Evolutionary conservation across 2,113 vertebrate genomes (phyloP).

Genomic region (Hypocryptadius cinnamomeus): DNA sequence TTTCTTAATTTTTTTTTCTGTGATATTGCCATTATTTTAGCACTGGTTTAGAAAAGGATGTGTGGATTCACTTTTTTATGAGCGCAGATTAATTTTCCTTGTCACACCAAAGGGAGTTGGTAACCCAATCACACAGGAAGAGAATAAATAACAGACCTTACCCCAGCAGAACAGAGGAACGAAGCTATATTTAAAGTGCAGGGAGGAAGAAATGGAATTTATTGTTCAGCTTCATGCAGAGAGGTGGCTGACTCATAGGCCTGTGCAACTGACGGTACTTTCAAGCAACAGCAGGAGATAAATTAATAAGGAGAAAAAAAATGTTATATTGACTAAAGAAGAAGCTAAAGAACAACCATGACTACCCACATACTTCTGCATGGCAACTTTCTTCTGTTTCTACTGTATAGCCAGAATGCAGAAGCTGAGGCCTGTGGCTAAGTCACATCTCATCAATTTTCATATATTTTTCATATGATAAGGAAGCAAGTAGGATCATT

Average conservation of each 20-base stretch:
- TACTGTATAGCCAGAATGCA: not conserved
- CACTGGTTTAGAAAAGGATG: not conserved
- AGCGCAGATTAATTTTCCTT: not conserved
- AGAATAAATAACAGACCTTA: not conserved
- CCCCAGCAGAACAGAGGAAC: not conserved
- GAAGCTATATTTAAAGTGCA: slow-evolving; percentile 23
- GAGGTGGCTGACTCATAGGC: slow-evolving; percentile 42
- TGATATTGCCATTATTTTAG: not conserved
- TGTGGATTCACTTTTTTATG: not conserved
- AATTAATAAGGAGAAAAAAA: slow-evolving; percentile 23
- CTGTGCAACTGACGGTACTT: not conserved
- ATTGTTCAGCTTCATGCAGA: slow-evolving; percentile 43
- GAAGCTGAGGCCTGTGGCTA: not conserved
- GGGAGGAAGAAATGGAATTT: slow-evolving; percentile 36
- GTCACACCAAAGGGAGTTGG: not conserved
- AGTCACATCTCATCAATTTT: not conserved
- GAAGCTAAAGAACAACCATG: slow-evolving; percentile 16
- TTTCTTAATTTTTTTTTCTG: not conserved
- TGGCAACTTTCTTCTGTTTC: not conserved
- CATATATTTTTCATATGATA: not conserved
- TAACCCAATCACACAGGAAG: not conserved
- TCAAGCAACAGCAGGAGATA: slow-evolving; percentile 44
- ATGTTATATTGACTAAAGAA: not conserved
- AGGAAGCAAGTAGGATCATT: not conserved
- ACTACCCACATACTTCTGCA: not conserved